Percentiles rank a stretch among this genome's conserved stretches.
Conservation (phyloP, 2,797 vertebrate species). For the Chaetodon trifasciatus region DNA sequence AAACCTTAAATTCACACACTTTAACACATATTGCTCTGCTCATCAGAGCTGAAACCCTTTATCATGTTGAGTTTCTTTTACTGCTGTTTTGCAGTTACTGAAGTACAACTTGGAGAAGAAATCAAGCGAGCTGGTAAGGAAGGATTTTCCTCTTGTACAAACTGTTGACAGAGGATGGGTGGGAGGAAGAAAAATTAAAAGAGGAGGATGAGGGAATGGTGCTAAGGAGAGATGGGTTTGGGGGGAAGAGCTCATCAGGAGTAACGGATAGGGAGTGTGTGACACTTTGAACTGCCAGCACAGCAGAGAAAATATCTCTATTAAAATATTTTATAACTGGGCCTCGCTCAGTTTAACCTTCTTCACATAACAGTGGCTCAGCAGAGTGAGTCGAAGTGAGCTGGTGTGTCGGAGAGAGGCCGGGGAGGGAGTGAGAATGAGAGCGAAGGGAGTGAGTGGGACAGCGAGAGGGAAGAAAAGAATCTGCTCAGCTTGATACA, state of each 20-base stretch:
- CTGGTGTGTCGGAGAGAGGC: slow-evolving; percentile 45
- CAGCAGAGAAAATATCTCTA: slow-evolving; percentile 86
- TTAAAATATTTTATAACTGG: slow-evolving; percentile 90
- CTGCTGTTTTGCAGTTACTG: slow-evolving; percentile 89
- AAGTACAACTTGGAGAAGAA: slow-evolving; percentile 96
- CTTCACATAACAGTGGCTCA: slow-evolving; percentile 61
- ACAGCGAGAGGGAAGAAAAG: slow-evolving; percentile 58
- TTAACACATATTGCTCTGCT: neutral
- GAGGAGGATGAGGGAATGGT: slow-evolving; percentile 67
- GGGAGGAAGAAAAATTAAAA: slow-evolving; percentile 79
- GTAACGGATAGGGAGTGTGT: slow-evolving; percentile 87
- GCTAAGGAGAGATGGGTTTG: slow-evolving; percentile 73
- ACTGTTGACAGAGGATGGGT: slow-evolving; percentile 79
- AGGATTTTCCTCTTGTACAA: slow-evolving; percentile 77
- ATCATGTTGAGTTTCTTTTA: slow-evolving; percentile 50
- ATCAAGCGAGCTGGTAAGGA: slow-evolving; percentile 93
- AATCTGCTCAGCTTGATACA: slow-evolving; percentile 83
- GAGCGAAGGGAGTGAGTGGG: slow-evolving; percentile 57
- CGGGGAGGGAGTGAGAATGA: slow-evolving; percentile 56
- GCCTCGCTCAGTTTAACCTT: slow-evolving; percentile 86
- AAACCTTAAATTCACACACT: neutral
- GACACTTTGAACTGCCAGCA: slow-evolving; percentile 87
- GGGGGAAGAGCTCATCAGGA: slow-evolving; percentile 85
- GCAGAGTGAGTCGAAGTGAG: slow-evolving; percentile 58
- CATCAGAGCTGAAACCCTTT: slow-evolving; percentile 1